phyloP scores from a whole-genome alignment of 2,888 invertebrate species.

The Leptura quadrifasciata region DNA sequence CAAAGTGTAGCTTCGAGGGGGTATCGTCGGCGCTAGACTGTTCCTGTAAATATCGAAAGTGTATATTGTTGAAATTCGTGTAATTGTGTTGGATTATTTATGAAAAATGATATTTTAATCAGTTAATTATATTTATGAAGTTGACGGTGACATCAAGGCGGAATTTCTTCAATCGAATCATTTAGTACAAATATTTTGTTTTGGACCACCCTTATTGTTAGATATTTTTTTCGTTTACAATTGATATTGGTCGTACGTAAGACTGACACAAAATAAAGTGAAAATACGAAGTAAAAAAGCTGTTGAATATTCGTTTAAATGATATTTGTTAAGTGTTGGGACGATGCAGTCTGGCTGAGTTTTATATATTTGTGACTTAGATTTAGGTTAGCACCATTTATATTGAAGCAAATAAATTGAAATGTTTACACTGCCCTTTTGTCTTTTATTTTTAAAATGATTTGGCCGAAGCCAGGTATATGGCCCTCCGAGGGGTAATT shows the following conservation, averaged over 20 bases:
- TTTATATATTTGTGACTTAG: slow-evolving; percentile 11
- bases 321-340: background rate
- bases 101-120: background rate
- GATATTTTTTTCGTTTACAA: background rate
- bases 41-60: background rate
- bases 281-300: background rate
- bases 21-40: background rate
- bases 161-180: background rate
- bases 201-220: background rate
- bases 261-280: background rate
- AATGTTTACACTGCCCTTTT: slow-evolving; percentile 9
- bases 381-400: slow-evolving; percentile 11
- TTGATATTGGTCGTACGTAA: background rate
- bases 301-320: background rate
- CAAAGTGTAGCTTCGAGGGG: background rate
- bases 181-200: background rate
- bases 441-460: background rate
- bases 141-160: background rate
- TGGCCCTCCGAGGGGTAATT: too few species aligned
- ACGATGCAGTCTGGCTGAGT: background rate
- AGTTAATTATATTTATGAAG: background rate
- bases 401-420: slow-evolving; percentile 4
- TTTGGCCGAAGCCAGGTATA: too few species aligned
- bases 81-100: background rate
- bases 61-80: background rate